phyloP scores from a whole-genome alignment of 2,888 invertebrate genomes.

The Ametastegia equiseti region DNA sequence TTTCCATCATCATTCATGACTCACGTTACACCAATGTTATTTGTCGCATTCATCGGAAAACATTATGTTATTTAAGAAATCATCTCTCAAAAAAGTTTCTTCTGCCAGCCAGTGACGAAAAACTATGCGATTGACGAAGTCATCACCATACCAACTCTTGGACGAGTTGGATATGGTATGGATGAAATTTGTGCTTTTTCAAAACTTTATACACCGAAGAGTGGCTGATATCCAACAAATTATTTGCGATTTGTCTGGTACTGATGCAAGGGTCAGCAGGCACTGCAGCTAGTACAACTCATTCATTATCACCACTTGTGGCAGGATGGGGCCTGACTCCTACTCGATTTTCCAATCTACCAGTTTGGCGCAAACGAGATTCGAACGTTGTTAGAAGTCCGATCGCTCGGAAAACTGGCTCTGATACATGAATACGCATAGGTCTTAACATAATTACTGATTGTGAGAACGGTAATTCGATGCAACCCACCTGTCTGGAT shows the following conservation, averaged over 20 bases:
- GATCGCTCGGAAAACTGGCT: conserved; percentile 13
- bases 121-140: conserved; percentile 47
- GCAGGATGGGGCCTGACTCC: not conserved
- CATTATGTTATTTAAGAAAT: conserved; percentile 4
- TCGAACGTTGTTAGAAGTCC: not conserved
- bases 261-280: conserved; percentile 12
- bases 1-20: not conserved
- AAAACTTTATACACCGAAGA: not conserved
- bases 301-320: conserved; percentile 12
- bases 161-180: conserved; percentile 45
- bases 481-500: conserved; percentile 24
- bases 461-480: not conserved
- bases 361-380: conserved; percentile 26
- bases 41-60: conserved; percentile 28
- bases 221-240: not conserved
- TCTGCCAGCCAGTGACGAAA: conserved; percentile 46
- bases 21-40: not conserved
- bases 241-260: conserved; percentile 17
- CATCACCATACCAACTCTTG: conserved; percentile 48
- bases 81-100: not conserved
- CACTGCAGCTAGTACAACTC: conserved; percentile 4
- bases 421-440: conserved; percentile 18
- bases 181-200: conserved; percentile 19
- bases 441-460: conserved; percentile 5
- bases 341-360: not conserved